These are phyloP conservation scores for Trachythela sp. DNA, from an alignment of 64 coral and sea anemone genomes.

Conservation along the genomic window DNA sequence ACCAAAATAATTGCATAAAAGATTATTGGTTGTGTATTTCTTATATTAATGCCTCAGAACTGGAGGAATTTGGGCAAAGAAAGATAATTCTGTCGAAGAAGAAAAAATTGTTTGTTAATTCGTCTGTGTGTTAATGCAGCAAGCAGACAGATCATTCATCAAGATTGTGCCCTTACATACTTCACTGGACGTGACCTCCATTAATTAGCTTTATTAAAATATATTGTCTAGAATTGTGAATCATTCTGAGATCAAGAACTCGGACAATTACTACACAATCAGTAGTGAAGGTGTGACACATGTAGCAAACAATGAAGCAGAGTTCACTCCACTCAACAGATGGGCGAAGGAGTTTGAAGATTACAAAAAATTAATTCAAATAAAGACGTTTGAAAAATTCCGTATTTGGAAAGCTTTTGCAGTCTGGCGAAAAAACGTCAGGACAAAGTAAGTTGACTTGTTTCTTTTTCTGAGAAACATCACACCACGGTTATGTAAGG, in stretches of 20 bases:
- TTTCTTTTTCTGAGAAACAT: not conserved
- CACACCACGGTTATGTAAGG: too few species aligned
- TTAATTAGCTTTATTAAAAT: too few species aligned
- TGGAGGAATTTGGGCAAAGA: too few species aligned
- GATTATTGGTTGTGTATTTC: too few species aligned
- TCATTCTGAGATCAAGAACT: conserved; percentile 85
- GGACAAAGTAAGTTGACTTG: conserved; percentile 67
- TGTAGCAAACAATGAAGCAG: conserved; percentile 65
- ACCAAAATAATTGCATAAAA: too few species aligned
- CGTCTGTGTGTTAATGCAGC: too few species aligned
- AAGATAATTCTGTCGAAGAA: too few species aligned
- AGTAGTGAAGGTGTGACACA: conserved; percentile 83
- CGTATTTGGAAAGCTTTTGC: conserved; percentile 99
- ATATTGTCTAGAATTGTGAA: conserved; percentile 68
- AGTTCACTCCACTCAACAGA: conserved; percentile 81
- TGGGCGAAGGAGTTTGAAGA: conserved; percentile 94
- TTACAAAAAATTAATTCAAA: conserved; percentile 80
- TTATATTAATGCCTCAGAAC: too few species aligned
- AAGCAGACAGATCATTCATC: too few species aligned
- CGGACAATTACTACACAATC: conserved; percentile 80
- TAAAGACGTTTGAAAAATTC: conserved; percentile 90
- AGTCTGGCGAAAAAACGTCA: conserved; percentile 96
- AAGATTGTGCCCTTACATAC: too few species aligned
- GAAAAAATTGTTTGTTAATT: too few species aligned
- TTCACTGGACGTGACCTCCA: too few species aligned